Base-by-base conservation (phyloP, 92 coral and sea anemone genomes). In the Diadumene lineata region DNA sequence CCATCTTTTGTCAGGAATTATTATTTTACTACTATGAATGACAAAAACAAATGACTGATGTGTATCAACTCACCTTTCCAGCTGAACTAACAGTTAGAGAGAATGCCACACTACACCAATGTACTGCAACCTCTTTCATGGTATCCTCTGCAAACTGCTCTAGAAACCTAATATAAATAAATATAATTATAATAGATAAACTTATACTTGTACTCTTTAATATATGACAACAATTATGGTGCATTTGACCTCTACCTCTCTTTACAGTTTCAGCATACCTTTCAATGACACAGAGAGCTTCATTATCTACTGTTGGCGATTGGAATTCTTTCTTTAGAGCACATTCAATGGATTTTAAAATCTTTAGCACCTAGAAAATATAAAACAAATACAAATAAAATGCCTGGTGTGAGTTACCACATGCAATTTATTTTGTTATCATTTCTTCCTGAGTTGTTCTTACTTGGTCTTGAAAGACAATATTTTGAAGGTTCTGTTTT, bases 261-360 rank as follows among this genome's bases (percentile, higher is more conserved):
- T 53, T 16, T 53, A 23, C 26, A 7, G 31, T 60, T 7, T 17
- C 1, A 33, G 24, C 27, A 28, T 79, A 94, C 98, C 97, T 88
- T 70, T 94, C 97, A 62, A 94, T 81, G n/a, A 94, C 97, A 72
- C 92, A 82, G 19, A 94, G 66, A 51, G 91, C 92, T 82, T 94
- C 98, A 73, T 94, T 87, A 62, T 92, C 94, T 43, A 94, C 98
- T 17, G 97, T 94, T 19, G 88, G 79, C 6, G 98, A 94, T 80
- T 84, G 86, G 17, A 88, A 70, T 69, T 76, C 77, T 66, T 81
- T 92, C 78, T 67, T 66, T 1, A 90, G 73, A 28, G 89, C 91
- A 65, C 84, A 73, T 24, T 86, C 94, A 76, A 91, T 69, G 0
- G 97, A 76, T 50, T 72, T 48, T 38, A 94, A 78, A 17, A 94